These are phyloP conservation scores for Beroe ovata DNA, from an alignment of 37 sponge, comb jelly and placozoan genomes.

Conservation along the genomic window DNA sequence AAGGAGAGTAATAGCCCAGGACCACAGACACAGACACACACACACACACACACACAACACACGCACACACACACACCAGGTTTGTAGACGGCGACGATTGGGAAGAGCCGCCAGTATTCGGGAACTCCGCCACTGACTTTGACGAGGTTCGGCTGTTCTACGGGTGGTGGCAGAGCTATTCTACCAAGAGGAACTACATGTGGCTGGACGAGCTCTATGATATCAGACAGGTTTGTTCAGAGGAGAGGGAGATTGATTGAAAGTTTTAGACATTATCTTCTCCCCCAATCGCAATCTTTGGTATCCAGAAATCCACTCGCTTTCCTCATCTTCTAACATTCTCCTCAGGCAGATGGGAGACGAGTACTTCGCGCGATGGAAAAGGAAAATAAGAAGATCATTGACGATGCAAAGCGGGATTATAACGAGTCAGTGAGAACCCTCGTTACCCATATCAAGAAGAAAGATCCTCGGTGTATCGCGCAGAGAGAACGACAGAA, in stretches of 20 bases:
- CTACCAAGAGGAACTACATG: constrained; percentile 77
- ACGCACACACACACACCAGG: too few species aligned
- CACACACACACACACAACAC: too few species aligned
- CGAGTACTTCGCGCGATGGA: constrained; percentile 83
- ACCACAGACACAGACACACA: too few species aligned
- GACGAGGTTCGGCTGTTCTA: constrained; percentile 87
- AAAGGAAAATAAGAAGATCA: constrained; percentile 92
- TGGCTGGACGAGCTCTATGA: constrained; percentile 89
- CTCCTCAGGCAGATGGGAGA: constrained; percentile 79
- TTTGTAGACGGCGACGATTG: constrained; percentile 26
- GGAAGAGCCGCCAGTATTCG: constrained; percentile 50
- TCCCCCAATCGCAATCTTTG: neutral
- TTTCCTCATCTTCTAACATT: too few species aligned
- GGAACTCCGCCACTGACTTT: constrained; percentile 70
- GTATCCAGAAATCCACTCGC: neutral
- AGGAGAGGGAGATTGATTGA: neutral
- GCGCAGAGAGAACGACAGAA: constrained; percentile 66
- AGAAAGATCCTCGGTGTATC: constrained; percentile 70
- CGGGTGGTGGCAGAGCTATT: constrained; percentile 94
- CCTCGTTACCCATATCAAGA: constrained; percentile 68
- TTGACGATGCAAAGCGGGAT: constrained; percentile 85
- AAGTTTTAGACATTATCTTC: neutral
- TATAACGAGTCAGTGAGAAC: constrained; percentile 82
- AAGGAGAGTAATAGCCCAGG: too few species aligned
- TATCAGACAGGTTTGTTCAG: constrained; percentile 68